These are phyloP conservation scores for Pachycephus smyrnensis DNA, from an alignment of 2,888 invertebrate genomes.

Conservation along the genomic window DNA sequence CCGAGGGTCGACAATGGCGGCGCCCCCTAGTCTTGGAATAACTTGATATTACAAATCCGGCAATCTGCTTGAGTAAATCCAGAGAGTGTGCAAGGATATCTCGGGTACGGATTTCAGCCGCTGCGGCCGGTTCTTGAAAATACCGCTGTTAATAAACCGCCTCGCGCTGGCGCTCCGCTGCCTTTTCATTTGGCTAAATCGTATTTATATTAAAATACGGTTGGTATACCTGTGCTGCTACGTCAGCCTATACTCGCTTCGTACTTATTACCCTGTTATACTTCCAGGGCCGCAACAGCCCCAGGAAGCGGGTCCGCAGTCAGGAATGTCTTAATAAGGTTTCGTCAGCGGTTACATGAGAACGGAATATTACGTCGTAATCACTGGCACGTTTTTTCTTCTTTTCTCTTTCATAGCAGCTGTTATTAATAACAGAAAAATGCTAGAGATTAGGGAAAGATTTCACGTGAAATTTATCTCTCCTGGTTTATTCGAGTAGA, in stretches of 20 bases:
- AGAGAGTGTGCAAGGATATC: slow-evolving; percentile 3
- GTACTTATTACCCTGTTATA: neutral
- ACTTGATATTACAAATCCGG: slow-evolving; percentile 40
- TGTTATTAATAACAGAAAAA: neutral
- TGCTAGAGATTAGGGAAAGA: neutral
- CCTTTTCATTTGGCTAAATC: slow-evolving; percentile 19
- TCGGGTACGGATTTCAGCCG: slow-evolving; percentile 6
- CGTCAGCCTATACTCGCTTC: neutral
- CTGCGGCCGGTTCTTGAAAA: slow-evolving; percentile 12
- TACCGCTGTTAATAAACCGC: slow-evolving; percentile 31
- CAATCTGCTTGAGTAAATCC: slow-evolving; percentile 39
- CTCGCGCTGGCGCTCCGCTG: neutral
- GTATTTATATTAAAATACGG: slow-evolving; percentile 20
- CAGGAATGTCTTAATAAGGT: neutral
- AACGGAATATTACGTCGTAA: neutral
- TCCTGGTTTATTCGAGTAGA: too few relatives aligned
- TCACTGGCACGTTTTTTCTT: neutral
- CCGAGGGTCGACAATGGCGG: slow-evolving; percentile 10
- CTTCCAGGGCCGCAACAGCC: neutral
- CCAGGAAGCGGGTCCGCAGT: neutral
- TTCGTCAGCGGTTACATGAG: neutral
- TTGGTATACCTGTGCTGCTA: neutral
- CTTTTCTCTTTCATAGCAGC: neutral
- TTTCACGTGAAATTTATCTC: neutral
- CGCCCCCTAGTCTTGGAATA: slow-evolving; percentile 24